Evolutionary conservation across 2,113 vertebrate genomes (phyloP).

Genomic region (Campylorhamphus procurvoides): DNA sequence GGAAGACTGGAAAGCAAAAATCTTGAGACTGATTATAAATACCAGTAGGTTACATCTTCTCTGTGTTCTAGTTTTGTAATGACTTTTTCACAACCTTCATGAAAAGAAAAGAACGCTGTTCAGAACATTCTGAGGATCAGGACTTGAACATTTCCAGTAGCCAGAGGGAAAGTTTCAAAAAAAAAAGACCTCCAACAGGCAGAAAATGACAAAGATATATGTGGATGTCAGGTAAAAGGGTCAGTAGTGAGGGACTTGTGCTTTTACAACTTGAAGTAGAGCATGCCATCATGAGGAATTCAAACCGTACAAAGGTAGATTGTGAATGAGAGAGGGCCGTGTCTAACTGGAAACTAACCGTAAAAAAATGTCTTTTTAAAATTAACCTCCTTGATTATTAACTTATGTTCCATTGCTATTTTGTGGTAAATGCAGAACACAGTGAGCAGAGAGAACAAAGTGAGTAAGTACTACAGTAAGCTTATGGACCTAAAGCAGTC

Average conservation of each 20-base stretch:
- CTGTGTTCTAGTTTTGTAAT: not conserved
- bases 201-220: not conserved
- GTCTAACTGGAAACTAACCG: not conserved
- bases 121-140: not conserved
- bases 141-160: not conserved
- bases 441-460: not conserved
- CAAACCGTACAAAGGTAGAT: not conserved
- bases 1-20: not conserved
- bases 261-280: not conserved
- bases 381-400: not conserved
- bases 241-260: not conserved
- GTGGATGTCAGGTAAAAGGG: not conserved
- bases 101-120: not conserved
- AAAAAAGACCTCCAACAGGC: not conserved
- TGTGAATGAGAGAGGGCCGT: not conserved
- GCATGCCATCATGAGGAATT: not conserved
- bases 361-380: not conserved
- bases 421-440: not conserved
- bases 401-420: not conserved
- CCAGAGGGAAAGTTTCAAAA: not conserved
- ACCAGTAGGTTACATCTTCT: not conserved
- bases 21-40: not conserved
- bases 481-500: not conserved
- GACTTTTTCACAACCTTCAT: not conserved
- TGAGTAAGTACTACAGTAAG: not conserved